A percentile compares a stretch with the other conserved stretches of the same genome.
Conservation (phyloP, 1,140 invertebrate genomes). For the Harlomillsia oculata region DNA sequence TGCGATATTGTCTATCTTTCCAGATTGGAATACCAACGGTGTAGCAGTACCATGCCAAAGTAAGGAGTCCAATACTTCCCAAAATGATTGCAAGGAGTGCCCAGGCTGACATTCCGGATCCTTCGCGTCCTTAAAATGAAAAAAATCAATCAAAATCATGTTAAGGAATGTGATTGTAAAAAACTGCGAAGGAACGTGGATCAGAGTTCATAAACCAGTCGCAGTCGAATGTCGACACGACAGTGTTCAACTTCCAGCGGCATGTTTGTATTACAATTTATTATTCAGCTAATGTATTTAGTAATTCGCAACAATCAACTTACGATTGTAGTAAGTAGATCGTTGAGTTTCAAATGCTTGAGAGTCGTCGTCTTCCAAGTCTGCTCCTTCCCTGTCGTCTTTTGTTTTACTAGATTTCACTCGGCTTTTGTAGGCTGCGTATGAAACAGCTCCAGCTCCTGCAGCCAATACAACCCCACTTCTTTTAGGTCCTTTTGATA, state of each 20-base stretch:
- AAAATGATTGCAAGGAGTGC: slow-evolving; percentile 20
- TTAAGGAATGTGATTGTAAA: no score
- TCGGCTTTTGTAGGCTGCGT: background rate
- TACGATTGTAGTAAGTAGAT: background rate
- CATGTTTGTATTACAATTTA: background rate
- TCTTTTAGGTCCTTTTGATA: background rate
- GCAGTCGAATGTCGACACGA: no score
- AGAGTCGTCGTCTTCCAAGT: background rate
- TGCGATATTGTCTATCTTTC: slow-evolving; percentile 14
- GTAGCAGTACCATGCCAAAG: slow-evolving; percentile 23
- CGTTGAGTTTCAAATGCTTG: background rate
- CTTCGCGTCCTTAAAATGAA: slow-evolving; percentile 14
- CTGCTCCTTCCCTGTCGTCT: no score
- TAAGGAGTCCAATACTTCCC: slow-evolving; percentile 19
- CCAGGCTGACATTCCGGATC: slow-evolving; percentile 26
- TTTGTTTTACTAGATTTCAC: background rate
- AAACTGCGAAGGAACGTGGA: no score
- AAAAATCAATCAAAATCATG: background rate
- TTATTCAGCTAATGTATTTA: background rate
- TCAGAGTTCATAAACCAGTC: no score
- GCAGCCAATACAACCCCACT: background rate
- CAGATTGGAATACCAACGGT: slow-evolving; percentile 23
- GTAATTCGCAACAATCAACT: background rate
- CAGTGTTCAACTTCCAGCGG: no score
- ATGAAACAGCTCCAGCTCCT: background rate